Evolutionary conservation across 2,797 vertebrate genomes (phyloP), one percentile per base, ranked within the genome.

Genomic region (Pelodytes ibericus): DNA sequence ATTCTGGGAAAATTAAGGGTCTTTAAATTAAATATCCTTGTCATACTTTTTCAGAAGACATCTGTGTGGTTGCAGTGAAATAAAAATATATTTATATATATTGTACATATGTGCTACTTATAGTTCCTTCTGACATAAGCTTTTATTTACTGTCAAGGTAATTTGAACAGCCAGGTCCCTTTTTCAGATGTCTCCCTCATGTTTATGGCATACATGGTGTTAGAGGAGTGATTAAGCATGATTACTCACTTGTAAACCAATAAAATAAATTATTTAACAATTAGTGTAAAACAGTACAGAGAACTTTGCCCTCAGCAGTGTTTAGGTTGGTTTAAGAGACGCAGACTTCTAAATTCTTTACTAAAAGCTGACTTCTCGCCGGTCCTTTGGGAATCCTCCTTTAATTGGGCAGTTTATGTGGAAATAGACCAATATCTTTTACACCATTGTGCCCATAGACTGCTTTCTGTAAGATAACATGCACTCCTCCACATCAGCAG

Each of bases 401-500:
- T 58, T 58, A 58, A 58, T 29, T 58, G 26, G 15, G 24, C 15
- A 25, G 56, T 58, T 58, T 58, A 58, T 15, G 26, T 58, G 56
- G 11, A 29, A n/a, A 27, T 15, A 58, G 24, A 24, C 26, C 56
- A 26, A 26, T 29, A 58, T 29, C 56, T 58, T 58, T 58, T 58
- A 58, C 24, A 58, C 24, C 27, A 11, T 26, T 60, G 29, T 59
- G 39, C 57, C 39, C 69, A 60, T 20, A 60, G 20, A 26, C 30
- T 57, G 30, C 30, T 61, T 39, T 31, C 41, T 59, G 29, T 47
- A 67, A 44, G 27, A 62, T 51, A 61, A 67, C 65, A 75, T 24
- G n/a, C 18, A 60, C 27, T 36, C 22, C 73, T 61, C 33, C 9
- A 22, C n/a, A 29, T 61, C 39, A 51, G 65, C 6, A 51, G 53